Evolutionary conservation across 2,113 vertebrate species (phyloP).

Genomic region (Myiozetetes cayanensis): DNA sequence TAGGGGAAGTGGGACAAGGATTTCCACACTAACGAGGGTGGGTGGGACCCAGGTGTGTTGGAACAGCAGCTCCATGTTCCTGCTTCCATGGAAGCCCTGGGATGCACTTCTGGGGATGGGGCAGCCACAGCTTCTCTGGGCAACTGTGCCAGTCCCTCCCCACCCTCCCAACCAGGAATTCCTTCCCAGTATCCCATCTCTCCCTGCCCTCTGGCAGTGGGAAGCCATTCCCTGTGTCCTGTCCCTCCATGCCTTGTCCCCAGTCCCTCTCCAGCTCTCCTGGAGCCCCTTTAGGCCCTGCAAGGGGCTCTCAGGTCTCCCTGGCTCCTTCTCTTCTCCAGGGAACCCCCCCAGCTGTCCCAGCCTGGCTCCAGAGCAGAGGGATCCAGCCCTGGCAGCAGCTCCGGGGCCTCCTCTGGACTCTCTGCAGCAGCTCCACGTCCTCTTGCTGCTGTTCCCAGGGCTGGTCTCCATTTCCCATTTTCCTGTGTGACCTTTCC

Average conservation of each 20-base stretch:
- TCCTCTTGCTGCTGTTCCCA: background rate
- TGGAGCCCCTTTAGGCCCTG: background rate
- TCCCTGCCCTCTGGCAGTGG: background rate
- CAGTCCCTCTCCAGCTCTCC: background rate
- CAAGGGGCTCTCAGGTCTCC: background rate
- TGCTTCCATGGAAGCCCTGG: fast-evolving
- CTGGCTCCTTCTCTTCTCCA: background rate
- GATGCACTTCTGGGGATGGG: background rate
- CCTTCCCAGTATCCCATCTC: background rate
- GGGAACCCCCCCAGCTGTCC: background rate
- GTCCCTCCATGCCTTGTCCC: background rate
- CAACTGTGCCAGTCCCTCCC: fast-evolving
- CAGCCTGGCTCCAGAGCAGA: background rate
- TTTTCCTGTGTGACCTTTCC: background rate
- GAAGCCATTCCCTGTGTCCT: background rate
- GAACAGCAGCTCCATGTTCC: fast-evolving
- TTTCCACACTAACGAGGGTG: background rate
- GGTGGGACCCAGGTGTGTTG: fast-evolving
- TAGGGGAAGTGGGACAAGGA: background rate
- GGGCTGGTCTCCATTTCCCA: background rate
- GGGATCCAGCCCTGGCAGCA: background rate
- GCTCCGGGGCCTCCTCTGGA: fast-evolving
- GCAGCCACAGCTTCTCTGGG: background rate
- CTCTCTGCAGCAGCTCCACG: background rate
- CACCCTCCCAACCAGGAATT: background rate